Evolutionary conservation across 2,797 vertebrate genomes (phyloP), one percentile per base, ranked within the genome.

Genomic region (Schizopygopsis malacanthus): DNA sequence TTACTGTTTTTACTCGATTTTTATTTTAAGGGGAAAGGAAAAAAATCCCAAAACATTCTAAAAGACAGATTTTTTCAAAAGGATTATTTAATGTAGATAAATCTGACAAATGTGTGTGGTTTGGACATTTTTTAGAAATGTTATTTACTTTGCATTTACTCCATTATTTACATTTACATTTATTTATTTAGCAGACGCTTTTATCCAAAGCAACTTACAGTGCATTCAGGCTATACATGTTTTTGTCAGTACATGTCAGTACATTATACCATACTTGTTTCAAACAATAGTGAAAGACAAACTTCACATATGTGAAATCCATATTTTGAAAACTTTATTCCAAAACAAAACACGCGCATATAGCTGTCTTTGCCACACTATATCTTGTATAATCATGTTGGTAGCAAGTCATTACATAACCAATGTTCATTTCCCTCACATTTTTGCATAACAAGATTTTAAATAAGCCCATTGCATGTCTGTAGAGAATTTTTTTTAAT

Each of bases 271-370:
- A 78, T 25, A 78, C 16, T n/a, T 25, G 13, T 75, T 75, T 73
- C 25, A 50, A 43, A 45, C 16, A 65, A 39, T 6, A 65, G 56
- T 50, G 12, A 69, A 61, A 47, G 12, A 83, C 5, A 54, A 20
- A 25, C 15, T 16, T 83, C 22, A n/a, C 10, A 16, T 82, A 45
- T 39, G 20, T 61, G 13, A 83, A 61, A 65, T 39, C 56, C 67
- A 20, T 47, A 59, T 79, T 79, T 78, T 79, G 22, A 71, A 70
- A 71, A 85, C 18, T 85, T 84, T 84, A 59, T 79, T 85, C 41
- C 76, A 79, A 79, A 77, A 79, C 65, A 79, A 79, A 77, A 79
- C n/a, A 71, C 65, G 79, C 37, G 15, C 75, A 41, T 69, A 79
- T 50, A 71, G 18, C 37, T 79, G 65, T 61, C 18, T 85, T 43